Evolutionary conservation across 2,888 invertebrate genomes (phyloP).

Genomic region (Drosophila meridionalis): DNA sequence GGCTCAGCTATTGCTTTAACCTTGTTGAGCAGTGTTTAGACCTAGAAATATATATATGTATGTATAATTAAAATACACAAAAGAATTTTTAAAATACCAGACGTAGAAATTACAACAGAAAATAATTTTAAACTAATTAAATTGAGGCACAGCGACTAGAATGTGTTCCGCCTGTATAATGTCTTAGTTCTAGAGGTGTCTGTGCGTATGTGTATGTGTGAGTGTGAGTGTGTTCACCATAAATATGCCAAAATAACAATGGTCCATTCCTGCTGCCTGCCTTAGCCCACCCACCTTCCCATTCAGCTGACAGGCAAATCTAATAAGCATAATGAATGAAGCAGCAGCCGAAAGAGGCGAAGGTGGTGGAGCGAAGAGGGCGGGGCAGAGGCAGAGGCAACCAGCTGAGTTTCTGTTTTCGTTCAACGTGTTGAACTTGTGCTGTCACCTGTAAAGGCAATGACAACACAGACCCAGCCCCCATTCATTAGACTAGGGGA

Average conservation of each 20-base stretch:
- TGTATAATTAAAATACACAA: constrained; percentile 24
- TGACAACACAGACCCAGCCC: constrained; percentile 21
- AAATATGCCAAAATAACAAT: constrained; percentile 75
- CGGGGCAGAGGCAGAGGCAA: constrained; percentile 3
- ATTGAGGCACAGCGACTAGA: constrained; percentile 55
- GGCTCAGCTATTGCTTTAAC: constrained; percentile 6
- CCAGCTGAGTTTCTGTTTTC: constrained; percentile 73
- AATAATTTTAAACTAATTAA: constrained; percentile 67
- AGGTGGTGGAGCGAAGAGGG: neutral
- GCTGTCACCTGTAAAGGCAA: constrained; percentile 78
- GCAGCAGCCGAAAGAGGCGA: neutral
- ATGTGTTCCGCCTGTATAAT: constrained; percentile 26
- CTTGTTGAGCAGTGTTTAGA: constrained; percentile 34
- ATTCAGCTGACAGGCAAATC: constrained; percentile 62
- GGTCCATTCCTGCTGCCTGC: constrained; percentile 27
- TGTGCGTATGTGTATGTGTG: constrained; percentile 12
- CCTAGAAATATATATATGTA: constrained; percentile 6
- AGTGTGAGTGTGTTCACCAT: constrained; percentile 35
- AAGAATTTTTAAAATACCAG: constrained; percentile 45
- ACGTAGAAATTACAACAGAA: constrained; percentile 30
- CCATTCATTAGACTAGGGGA: neutral
- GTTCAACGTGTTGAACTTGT: constrained; percentile 76
- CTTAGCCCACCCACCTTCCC: neutral
- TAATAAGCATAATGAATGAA: constrained; percentile 78
- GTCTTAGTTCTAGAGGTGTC: constrained; percentile 23